Evolutionary conservation across 2,888 invertebrate genomes (phyloP), one percentile per base, ranked within the genome.

Genomic region (Netelia inedita): DNA sequence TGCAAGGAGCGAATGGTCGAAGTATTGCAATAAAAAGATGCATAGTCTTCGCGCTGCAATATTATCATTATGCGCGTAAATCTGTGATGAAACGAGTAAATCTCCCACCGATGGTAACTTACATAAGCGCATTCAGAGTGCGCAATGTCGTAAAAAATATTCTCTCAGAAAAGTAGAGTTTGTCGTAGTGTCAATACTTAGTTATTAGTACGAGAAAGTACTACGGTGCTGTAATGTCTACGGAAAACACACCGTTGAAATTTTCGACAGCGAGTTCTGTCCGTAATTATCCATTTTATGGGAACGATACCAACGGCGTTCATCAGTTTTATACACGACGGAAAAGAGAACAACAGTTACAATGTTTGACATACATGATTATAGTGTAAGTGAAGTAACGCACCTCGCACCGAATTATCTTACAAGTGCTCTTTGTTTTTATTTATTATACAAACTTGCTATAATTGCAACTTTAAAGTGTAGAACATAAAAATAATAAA

Each of bases 241-340:
- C 88, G 72, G 91, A 91, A 82, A 88, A 85, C 79, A 89, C 89
- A 50, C 89, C 89, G 66, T 83, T 91, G 83, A 87, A 86, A 74
- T 66, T 68, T 59, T 57, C 82, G 59, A 21, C 74, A n/a, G 41
- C 85, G 8, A 78, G 57, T 53, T 83, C 85, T 16, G 65, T 82
- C 3, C 63, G 82, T 16, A 79, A 81, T 79, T 78, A 83, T 76
- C 83, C 87, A 16, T 88, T 85, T 82, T 90, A 90, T 85, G 88
- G 86, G 5, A 86, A 87, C 23, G 88, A 89, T 46, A 79, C 82
- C 21, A 35, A 35, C 35, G 79, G 69, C 8, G 53, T 63, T 55
- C 74, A 87, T 66, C 87, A 84, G 11, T 91, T 88, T 85, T 83
- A 89, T 79, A 86, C 90, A 28, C 87, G 89, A 14, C 88, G 83